Conservation (phyloP, 2,113 vertebrate species). For the Eretmochelys imbricata region DNA sequence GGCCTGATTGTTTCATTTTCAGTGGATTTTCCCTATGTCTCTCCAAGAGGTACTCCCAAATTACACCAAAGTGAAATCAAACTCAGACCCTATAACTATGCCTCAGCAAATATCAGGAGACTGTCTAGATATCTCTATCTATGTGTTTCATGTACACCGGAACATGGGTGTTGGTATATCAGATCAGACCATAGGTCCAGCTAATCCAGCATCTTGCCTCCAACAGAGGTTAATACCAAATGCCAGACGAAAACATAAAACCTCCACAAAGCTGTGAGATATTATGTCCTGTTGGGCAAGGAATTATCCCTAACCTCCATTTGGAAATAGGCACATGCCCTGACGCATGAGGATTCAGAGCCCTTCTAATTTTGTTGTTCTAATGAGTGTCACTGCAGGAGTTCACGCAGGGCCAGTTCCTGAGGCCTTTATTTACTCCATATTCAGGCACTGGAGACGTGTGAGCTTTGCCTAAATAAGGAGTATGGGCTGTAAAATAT, state of each 20-base stretch:
- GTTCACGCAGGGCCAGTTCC: not conserved
- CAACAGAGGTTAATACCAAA: not conserved
- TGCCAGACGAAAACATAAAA: not conserved
- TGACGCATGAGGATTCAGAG: not conserved
- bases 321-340: not conserved
- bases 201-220: not conserved
- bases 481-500: not conserved
- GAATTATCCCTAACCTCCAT: not conserved
- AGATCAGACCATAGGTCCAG: not conserved
- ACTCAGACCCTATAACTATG: not conserved
- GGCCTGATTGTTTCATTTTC: not conserved
- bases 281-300: not conserved
- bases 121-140: not conserved
- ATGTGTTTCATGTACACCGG: not conserved
- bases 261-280: not conserved
- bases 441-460: not conserved
- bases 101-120: not conserved
- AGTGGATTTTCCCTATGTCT: not conserved
- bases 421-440: not conserved
- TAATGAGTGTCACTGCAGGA: not conserved
- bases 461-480: not conserved
- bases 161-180: accelerated
- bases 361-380: not conserved
- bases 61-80: not conserved
- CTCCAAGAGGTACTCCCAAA: not conserved